Base-by-base conservation (phyloP, 2,113 vertebrate genomes). In the Pleuronectes platessa region DNA sequence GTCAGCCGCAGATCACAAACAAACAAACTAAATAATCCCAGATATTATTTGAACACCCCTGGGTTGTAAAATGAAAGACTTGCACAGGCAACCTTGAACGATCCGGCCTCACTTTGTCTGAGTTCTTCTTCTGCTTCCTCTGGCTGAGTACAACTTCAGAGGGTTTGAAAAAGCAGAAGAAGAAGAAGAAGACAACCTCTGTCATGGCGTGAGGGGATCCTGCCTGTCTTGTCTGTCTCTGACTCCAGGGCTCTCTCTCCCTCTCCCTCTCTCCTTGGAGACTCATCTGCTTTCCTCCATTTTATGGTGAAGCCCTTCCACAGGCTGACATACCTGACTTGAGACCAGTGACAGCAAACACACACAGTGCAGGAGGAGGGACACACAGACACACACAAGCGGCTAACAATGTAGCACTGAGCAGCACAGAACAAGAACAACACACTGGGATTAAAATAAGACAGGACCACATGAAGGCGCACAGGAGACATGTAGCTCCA, bases 261-360 rank as follows among this genome's bases (percentile, higher is more conserved):
- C 91, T 47, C 45, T 51, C 47, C 18, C 47, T 49, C 47, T 94
- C 91, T 93, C 91, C 92, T 92, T 81, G 82, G 92, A 94, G 93
- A 93, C 93, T 93, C 93, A 92, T 94, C 92, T 92, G 93, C 95
- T 94, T 95, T 96, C 97, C 97, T 97, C 97, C 97, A 99, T 99
- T 98, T 99, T 98, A 96, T 96, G 96, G 94, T 96, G 95, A 95
- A 98, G 95, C 95, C 94, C 83, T 71, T 49, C 63, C 94, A 95
- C 93, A 94, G 92, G 8, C 51, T 92, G 89, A 93, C 95, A 95
- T 96, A 97, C 96, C 96, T 98, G 97, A 95, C 95, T 96, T 94
- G 93, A 95, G 94, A 96, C 94, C 95, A 94, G 94, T 95, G 95
- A 93, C 92, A 92, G 85, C 74, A 76, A 81, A 67, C 51, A 54